Evolutionary conservation across 2,888 invertebrate genomes (phyloP).

Genomic region (Drosophila peninsularis): DNA sequence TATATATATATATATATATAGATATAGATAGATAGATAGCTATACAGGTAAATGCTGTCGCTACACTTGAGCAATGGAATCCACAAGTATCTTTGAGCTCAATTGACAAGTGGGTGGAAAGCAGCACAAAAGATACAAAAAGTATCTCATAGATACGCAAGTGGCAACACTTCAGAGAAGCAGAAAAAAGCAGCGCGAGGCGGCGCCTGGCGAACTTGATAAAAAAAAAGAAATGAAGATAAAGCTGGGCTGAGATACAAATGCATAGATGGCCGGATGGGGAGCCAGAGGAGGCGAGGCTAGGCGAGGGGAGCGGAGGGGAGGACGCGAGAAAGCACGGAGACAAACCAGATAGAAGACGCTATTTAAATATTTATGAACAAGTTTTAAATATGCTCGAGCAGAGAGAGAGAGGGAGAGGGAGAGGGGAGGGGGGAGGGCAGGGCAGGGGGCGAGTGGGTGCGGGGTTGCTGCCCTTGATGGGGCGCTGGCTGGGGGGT

Average conservation of each 20-base stretch:
- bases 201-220: conserved; percentile 2
- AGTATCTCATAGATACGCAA: conserved; percentile 23
- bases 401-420: neutral
- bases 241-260: neutral
- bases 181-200: neutral
- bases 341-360: conserved; percentile 1
- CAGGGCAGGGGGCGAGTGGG: neutral
- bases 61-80: neutral
- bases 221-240: neutral
- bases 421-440: neutral
- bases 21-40: neutral
- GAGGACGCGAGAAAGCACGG: conserved; percentile 1
- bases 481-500: neutral
- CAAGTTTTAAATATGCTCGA: conserved; percentile 38
- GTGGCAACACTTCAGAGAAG: conserved; percentile 8
- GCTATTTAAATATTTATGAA: conserved; percentile 47
- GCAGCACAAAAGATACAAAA: conserved; percentile 16
- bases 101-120: conserved; percentile 18
- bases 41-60: neutral
- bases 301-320: neutral
- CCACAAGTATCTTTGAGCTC: neutral
- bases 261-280: neutral
- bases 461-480: neutral
- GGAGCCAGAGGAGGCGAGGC: neutral
- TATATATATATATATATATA: neutral